These are phyloP conservation scores for Osmerus mordax DNA, from an alignment of 2,113 vertebrate genomes.

Conservation along the genomic window DNA sequence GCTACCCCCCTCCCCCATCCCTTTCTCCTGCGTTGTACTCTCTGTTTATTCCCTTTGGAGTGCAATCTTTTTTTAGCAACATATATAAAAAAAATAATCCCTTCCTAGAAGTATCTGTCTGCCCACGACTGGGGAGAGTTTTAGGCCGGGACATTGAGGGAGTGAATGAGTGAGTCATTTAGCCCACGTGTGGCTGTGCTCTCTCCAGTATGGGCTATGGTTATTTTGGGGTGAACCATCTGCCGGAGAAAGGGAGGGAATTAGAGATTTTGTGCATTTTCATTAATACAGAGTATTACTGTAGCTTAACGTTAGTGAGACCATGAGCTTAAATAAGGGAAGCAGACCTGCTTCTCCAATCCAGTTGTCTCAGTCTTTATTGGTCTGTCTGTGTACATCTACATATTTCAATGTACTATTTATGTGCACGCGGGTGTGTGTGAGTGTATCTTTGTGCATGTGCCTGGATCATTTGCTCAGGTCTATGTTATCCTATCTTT, in stretches of 20 bases:
- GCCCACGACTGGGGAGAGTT: background rate
- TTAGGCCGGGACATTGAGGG: constrained; percentile 16
- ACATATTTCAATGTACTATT: constrained; percentile 1
- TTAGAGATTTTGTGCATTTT: constrained; percentile 17
- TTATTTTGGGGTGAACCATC: constrained; percentile 61
- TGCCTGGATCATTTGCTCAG: background rate
- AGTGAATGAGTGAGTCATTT: constrained; percentile 47
- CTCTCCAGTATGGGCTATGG: constrained; percentile 2
- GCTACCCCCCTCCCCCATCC: too few relatives aligned
- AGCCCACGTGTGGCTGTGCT: constrained; percentile 54
- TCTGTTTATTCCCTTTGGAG: background rate
- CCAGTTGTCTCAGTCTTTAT: background rate
- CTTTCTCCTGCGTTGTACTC: too few relatives aligned
- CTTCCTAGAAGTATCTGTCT: background rate
- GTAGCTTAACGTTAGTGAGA: background rate
- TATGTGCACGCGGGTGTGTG: background rate
- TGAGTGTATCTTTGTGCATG: constrained; percentile 7
- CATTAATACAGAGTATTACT: constrained; percentile 2
- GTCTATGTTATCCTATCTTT: constrained; percentile 8
- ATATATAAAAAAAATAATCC: background rate
- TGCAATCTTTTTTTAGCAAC: background rate
- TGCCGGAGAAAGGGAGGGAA: constrained; percentile 31
- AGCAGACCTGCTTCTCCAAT: constrained; percentile 8
- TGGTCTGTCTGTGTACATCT: constrained; percentile 1
- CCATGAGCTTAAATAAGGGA: background rate